phyloP scores from a whole-genome alignment of 2,113 vertebrate species.

The Tamias sibiricus region DNA sequence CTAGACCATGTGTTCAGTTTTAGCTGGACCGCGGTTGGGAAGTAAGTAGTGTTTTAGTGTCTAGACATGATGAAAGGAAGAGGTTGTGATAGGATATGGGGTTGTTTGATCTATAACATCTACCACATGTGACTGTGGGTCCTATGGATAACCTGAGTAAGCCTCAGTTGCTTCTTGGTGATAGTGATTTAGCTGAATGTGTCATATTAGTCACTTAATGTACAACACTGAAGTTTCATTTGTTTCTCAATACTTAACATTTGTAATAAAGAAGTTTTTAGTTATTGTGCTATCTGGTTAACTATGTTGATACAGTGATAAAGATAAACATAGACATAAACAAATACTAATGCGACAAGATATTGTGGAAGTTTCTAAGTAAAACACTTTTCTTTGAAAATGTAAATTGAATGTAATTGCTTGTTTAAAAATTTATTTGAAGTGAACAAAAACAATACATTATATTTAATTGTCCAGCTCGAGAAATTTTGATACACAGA shows the following conservation, averaged over 20 bases:
- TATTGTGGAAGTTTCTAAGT: background rate
- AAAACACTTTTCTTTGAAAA: background rate
- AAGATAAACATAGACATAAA: background rate
- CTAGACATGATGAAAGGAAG: background rate
- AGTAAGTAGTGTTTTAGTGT: background rate
- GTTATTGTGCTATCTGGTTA: background rate
- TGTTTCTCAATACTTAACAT: background rate
- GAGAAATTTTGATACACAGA: background rate
- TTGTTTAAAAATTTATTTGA: background rate
- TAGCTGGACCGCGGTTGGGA: background rate
- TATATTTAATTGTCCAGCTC: background rate
- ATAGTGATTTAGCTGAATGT: background rate
- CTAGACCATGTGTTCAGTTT: background rate
- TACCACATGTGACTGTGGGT: background rate
- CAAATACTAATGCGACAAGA: background rate
- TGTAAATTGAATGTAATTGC: background rate
- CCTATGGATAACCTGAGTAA: background rate
- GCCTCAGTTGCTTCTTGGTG: background rate
- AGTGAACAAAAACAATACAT: background rate
- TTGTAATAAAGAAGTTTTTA: constrained; percentile 2
- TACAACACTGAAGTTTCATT: background rate
- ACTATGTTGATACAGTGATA: background rate
- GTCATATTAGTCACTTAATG: background rate
- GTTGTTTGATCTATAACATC: background rate
- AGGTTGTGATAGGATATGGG: background rate